Evolutionary conservation across 2,113 vertebrate genomes (phyloP).

Genomic region (Condylura cristata): DNA sequence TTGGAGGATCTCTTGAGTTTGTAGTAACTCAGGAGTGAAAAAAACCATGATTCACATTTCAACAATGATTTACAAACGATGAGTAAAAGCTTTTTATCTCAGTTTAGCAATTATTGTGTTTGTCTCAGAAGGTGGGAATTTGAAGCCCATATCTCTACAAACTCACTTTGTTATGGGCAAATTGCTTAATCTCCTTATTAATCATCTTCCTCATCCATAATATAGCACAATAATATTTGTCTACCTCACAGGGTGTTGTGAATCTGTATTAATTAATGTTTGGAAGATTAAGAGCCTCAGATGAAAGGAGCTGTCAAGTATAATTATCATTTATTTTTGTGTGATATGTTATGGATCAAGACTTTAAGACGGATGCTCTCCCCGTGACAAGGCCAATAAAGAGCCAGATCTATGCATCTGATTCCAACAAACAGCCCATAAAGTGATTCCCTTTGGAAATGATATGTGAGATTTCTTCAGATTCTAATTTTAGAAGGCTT

Average conservation of each 20-base stretch:
- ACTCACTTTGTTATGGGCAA: conserved; percentile 49
- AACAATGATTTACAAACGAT: conserved; percentile 41
- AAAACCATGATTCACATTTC: not conserved
- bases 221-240: conserved; percentile 51
- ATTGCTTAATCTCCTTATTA: conserved; percentile 64
- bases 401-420: conserved; percentile 2
- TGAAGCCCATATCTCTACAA: not conserved
- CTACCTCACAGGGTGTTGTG: conserved; percentile 33
- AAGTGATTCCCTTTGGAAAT: conserved; percentile 29
- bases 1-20: conserved; percentile 35
- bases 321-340: conserved; percentile 63
- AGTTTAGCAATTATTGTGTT: conserved; percentile 37
- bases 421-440: not conserved
- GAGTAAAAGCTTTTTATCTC: conserved; percentile 47
- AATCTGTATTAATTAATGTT: conserved; percentile 63
- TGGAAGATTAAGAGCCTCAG: conserved; percentile 49
- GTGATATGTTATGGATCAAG: conserved; percentile 35
- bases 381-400: conserved; percentile 14
- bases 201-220: conserved; percentile 52
- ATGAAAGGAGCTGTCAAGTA: conserved; percentile 57
- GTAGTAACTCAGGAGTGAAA: conserved; percentile 3
- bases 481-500: conserved; percentile 21
- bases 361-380: conserved; percentile 50
- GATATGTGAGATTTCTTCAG: conserved; percentile 7
- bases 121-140: conserved; percentile 25